Evolutionary conservation across 2,797 vertebrate species (phyloP), one percentile per base, ranked within the genome.

Genomic region (Artibeus lituratus): DNA sequence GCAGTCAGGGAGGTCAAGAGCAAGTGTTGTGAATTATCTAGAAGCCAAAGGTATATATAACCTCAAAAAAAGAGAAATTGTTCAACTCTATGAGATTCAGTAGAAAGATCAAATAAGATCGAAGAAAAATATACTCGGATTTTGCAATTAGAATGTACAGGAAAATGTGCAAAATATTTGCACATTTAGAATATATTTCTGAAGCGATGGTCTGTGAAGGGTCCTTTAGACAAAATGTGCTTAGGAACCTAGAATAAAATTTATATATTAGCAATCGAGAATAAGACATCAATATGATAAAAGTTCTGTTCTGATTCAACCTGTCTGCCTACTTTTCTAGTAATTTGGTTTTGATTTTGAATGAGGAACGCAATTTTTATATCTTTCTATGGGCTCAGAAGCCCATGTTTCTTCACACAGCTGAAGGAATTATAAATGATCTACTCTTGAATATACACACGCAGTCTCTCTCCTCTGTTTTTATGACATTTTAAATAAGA

Each of bases 401-500:
- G 57, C 47, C 47, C 29, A 70, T 62, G 47, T 78, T 95, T 96
- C 91, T 90, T 96, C 92, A 92, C 35, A 76, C 49, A 94, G 96
- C 93, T 96, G 77, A 97, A 97, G 73, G 90, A 96, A 97, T 97
- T 96, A 94, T 92, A 98, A 97, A 96, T 92, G 87, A 96, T 94
- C 92, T 93, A 26, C 72, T 89, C 39, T 85, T 87, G 87, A 95
- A 84, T 69, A 74, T 0, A 1, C 44, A 96, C 22, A 69, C 1
- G 57, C 37, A 37, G 72, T 1, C 59, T 51, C 94, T 53, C 95
- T 42, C 93, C 92, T 95, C 95, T 84, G 77, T 42, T 98, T 98
- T 98, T 18, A 22, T 95, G 97, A 96, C 97, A 97, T 98, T 98
- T 97, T 98, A 98, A 98, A 97, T 97, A 98, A 98, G 98, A 97